Conservation (phyloP, 1,140 invertebrate genomes). For the Drosophila bipectinata region DNA sequence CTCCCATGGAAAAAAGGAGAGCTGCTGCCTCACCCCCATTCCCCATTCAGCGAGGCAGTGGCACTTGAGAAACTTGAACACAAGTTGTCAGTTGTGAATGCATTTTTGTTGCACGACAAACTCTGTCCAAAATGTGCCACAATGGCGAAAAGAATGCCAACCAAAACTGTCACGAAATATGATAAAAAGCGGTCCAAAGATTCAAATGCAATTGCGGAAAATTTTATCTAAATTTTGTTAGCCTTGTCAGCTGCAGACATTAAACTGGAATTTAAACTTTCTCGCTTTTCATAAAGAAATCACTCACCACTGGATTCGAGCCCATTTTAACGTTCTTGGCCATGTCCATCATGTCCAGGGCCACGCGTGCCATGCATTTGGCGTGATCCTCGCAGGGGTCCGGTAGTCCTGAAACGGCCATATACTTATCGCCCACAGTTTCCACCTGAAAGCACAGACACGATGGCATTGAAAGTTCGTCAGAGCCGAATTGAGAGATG, state of each 20-base stretch:
- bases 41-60: neutral
- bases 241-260: neutral
- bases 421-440: slow-evolving; percentile 99
- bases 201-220: slow-evolving; percentile 4
- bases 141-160: slow-evolving; percentile 3
- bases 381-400: slow-evolving; percentile 96
- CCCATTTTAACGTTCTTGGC: slow-evolving; percentile 94
- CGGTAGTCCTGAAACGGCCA: slow-evolving; percentile 98
- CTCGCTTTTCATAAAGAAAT: neutral
- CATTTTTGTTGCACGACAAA: slow-evolving; percentile 17
- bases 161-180: slow-evolving; percentile 18
- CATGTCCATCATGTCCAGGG: slow-evolving; percentile 98
- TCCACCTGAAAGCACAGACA: slow-evolving; percentile 91
- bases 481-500: slow-evolving; percentile 48
- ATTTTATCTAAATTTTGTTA: neutral
- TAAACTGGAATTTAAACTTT: no score
- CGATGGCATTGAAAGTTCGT: slow-evolving; percentile 11
- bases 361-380: slow-evolving; percentile 95
- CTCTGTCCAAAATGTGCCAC: slow-evolving; percentile 18
- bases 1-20: slow-evolving; percentile 6
- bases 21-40: neutral
- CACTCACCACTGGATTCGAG: slow-evolving; percentile 92
- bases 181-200: slow-evolving; percentile 1
- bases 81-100: slow-evolving; percentile 37
- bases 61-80: slow-evolving; percentile 43